These are phyloP conservation scores for Miichthys miiuy DNA, from an alignment of 2,797 vertebrate species.

Conservation along the genomic window DNA sequence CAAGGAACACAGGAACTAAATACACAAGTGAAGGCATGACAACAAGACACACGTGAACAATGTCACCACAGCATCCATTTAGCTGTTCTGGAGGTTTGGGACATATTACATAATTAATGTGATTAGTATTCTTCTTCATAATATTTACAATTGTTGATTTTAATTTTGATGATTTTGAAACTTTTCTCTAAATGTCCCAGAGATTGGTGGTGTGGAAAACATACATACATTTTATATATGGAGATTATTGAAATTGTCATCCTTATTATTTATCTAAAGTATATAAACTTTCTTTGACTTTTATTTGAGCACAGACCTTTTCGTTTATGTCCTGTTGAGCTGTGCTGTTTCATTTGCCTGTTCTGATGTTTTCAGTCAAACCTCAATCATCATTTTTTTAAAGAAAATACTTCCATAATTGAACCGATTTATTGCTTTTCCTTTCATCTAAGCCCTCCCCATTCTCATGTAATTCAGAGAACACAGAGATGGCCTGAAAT, in stretches of 20 bases:
- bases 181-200: neutral
- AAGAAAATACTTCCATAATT: slow-evolving; percentile 13
- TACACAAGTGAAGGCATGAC: too few relatives aligned
- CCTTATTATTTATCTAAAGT: neutral
- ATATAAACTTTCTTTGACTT: neutral
- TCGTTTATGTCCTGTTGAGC: neutral
- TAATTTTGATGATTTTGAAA: neutral
- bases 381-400: neutral
- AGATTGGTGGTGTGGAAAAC: neutral
- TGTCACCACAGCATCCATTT: neutral
- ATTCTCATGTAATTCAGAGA: slow-evolving; percentile 23
- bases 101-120: neutral
- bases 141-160: neutral
- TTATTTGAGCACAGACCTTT: neutral
- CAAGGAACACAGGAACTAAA: too few relatives aligned
- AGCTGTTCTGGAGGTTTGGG: neutral
- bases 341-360: neutral
- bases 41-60: too few relatives aligned
- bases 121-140: neutral
- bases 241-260: too few relatives aligned
- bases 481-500: slow-evolving; percentile 58
- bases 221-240: neutral
- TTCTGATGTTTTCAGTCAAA: neutral
- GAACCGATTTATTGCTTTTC: slow-evolving; percentile 37
- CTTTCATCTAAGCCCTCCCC: slow-evolving; percentile 23